Evolutionary conservation across 2,888 invertebrate species (phyloP).

Genomic region (Sylvicola cinctus): DNA sequence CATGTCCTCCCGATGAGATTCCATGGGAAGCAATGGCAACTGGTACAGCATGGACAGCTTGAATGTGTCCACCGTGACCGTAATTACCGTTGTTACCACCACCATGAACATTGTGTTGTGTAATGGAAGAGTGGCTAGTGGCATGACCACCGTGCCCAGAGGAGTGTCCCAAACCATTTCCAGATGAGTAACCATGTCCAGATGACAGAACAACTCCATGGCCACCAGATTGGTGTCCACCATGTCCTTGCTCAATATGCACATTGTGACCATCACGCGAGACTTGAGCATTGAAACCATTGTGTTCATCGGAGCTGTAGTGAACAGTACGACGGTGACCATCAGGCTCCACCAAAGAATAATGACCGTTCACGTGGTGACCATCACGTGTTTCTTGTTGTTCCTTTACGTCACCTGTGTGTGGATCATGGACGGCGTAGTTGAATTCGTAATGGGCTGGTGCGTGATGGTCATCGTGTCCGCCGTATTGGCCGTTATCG

Average conservation of each 20-base stretch:
- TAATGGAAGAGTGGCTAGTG: no score
- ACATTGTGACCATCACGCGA: conserved; percentile 14
- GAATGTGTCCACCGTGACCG: no score
- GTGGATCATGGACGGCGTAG: conserved; percentile 21
- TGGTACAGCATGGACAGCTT: no score
- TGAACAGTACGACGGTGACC: conserved; percentile 23
- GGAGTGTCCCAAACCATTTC: no score
- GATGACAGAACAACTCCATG: no score
- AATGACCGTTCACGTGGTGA: conserved; percentile 22
- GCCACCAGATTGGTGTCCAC: no score
- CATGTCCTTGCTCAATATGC: neutral
- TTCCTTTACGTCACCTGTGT: conserved; percentile 23
- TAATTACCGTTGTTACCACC: no score
- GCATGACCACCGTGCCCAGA: no score
- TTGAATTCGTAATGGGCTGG: conserved; percentile 23
- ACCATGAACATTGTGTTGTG: no score
- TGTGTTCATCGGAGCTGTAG: conserved; percentile 20
- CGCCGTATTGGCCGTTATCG: conserved; percentile 1
- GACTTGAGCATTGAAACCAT: conserved; percentile 23
- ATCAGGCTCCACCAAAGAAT: conserved; percentile 22
- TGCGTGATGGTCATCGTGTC: conserved; percentile 11
- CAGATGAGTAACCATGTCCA: no score
- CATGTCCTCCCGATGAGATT: no score
- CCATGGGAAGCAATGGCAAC: no score
- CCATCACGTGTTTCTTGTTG: conserved; percentile 24